Percentiles rank a stretch among this genome's conserved stretches.
These are phyloP conservation scores for Anguilla obscura DNA, from an alignment of 2,797 vertebrate genomes.

Conservation along the genomic window DNA sequence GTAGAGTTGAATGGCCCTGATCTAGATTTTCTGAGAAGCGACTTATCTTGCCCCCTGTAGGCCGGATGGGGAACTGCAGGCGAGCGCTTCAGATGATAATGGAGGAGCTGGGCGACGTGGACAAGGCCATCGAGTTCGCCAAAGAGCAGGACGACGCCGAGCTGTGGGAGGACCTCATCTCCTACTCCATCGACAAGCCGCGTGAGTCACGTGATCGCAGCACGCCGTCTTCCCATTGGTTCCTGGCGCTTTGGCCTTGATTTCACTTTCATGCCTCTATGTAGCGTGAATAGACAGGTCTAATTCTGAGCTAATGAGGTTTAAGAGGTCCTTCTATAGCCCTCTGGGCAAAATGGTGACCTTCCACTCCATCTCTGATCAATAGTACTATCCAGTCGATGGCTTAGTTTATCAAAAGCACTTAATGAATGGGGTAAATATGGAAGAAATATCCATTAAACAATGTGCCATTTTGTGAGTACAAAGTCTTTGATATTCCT, in stretches of 20 bases:
- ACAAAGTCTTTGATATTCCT: neutral
- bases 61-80: slow-evolving; percentile 96
- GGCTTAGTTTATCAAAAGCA: neutral
- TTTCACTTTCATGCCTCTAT: neutral
- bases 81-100: slow-evolving; percentile 98
- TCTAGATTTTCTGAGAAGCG: neutral
- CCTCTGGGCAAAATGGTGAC: neutral
- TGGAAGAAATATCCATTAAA: neutral
- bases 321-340: neutral
- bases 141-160: slow-evolving; percentile 97
- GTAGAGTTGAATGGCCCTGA: neutral
- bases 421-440: neutral
- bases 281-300: neutral
- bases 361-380: neutral
- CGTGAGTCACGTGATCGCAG: slow-evolving; percentile 70
- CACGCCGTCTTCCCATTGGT: too few relatives aligned
- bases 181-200: slow-evolving; percentile 97
- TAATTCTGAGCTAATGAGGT: neutral
- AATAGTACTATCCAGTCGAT: neutral
- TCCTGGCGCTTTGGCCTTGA: neutral
- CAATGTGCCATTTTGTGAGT: neutral
- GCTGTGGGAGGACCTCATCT: slow-evolving; percentile 97
- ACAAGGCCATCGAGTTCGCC: slow-evolving; percentile 98
- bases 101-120: slow-evolving; percentile 91
- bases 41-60: slow-evolving; percentile 57